These are phyloP conservation scores for Aplysina aerophoba DNA, from an alignment of 37 sponge, comb jelly and placozoan species.

Conservation along the genomic window DNA sequence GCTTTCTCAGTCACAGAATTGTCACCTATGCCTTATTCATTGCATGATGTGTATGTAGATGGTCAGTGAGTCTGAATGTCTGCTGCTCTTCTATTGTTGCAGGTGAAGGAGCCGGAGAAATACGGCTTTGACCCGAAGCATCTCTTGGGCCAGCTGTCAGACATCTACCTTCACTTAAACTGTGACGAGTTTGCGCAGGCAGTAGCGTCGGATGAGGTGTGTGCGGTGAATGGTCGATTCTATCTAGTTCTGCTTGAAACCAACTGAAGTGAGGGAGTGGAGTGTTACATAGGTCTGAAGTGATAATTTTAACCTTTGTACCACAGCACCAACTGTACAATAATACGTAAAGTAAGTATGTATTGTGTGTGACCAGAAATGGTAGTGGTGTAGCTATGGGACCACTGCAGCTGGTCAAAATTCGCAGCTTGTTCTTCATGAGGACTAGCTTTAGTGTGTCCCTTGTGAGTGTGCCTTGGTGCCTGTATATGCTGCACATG, in stretches of 20 bases:
- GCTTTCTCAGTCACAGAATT: background rate
- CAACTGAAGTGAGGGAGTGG: background rate
- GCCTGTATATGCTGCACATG: no score
- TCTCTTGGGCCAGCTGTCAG: slow-evolving; percentile 78
- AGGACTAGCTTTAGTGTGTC: no score
- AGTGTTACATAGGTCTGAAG: background rate
- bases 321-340: no score
- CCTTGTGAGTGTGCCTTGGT: no score
- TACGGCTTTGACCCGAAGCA: slow-evolving; percentile 89
- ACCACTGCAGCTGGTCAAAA: no score
- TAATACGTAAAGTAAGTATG: no score
- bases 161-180: slow-evolving; percentile 93
- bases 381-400: no score
- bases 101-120: slow-evolving; percentile 91
- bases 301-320: no score
- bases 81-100: background rate
- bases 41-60: background rate
- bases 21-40: background rate
- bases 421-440: no score
- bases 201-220: slow-evolving; percentile 86
- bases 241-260: no score
- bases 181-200: slow-evolving; percentile 75
- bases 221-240: background rate
- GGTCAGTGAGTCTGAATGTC: background rate
- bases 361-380: no score